A percentile compares a stretch with the other conserved stretches of the same genome.
phyloP scores from a whole-genome alignment of 2,888 invertebrate species.

The Argyra leucocephala region DNA sequence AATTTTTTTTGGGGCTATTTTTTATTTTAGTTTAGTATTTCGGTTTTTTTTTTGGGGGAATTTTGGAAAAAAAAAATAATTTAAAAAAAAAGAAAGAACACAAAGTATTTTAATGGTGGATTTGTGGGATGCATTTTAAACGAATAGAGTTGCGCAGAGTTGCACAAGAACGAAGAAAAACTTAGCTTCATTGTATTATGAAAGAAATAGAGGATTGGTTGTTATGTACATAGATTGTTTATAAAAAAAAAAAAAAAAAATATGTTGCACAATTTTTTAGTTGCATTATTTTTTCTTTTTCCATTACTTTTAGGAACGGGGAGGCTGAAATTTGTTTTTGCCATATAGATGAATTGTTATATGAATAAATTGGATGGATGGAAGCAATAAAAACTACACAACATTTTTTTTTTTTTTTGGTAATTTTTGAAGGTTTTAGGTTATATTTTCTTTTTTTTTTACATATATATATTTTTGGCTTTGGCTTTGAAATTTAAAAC shows the following conservation, averaged over 20 bases:
- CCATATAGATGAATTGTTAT: too few species aligned
- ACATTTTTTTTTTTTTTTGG: background rate
- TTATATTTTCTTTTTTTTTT: too few species aligned
- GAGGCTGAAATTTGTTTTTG: background rate
- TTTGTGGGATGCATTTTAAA: conserved; percentile 6
- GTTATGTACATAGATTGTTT: background rate
- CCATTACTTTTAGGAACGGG: background rate
- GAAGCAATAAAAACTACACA: background rate
- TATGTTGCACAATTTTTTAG: background rate
- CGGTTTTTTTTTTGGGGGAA: background rate
- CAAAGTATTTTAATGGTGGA: background rate
- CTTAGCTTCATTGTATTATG: background rate
- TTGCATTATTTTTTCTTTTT: background rate
- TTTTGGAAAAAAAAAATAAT: too few species aligned
- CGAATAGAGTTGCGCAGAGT: background rate
- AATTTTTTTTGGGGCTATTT: background rate
- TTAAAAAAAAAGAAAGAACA: background rate
- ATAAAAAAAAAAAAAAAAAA: background rate
- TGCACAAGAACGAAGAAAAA: too few species aligned
- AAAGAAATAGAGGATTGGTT: conserved; percentile 4
- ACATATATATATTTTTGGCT: too few species aligned
- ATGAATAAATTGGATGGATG: background rate
- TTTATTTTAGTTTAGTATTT: background rate
- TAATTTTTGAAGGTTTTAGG: too few species aligned
- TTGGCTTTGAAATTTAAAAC: background rate